Conservation (phyloP, 2,888 invertebrate species). For the Sesamia inferens region DNA sequence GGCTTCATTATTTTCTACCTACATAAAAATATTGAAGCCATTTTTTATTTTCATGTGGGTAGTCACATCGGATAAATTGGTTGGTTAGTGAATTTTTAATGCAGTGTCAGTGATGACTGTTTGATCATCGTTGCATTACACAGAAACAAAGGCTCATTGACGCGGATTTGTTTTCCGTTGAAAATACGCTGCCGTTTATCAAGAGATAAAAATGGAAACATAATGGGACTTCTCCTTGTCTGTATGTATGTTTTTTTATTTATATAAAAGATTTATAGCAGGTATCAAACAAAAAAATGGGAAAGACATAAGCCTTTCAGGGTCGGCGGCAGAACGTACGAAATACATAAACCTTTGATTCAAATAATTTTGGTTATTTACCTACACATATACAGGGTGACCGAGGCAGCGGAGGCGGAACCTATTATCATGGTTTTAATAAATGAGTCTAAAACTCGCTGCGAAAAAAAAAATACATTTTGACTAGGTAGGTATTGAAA, state of each 20-base stretch:
- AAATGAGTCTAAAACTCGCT: neutral
- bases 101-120: neutral
- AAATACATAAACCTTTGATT: constrained; percentile 48
- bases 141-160: neutral
- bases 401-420: neutral
- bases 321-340: constrained; percentile 38
- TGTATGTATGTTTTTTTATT: constrained; percentile 40
- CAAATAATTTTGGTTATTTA: constrained; percentile 20
- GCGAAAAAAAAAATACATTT: neutral
- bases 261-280: constrained; percentile 47
- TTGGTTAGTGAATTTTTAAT: constrained; percentile 6
- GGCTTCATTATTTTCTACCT: neutral
- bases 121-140: constrained; percentile 4
- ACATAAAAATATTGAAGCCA: no score
- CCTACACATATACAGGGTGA: neutral
- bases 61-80: neutral
- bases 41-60: neutral
- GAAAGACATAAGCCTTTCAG: constrained; percentile 55
- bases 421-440: neutral
- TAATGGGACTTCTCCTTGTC: constrained; percentile 41
- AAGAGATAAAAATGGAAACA: constrained; percentile 35
- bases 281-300: constrained; percentile 60
- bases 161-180: neutral
- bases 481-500: neutral
- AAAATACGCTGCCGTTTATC: constrained; percentile 27